phyloP scores from a whole-genome alignment of 2,113 vertebrate species.

The Ammospiza nelsoni region DNA sequence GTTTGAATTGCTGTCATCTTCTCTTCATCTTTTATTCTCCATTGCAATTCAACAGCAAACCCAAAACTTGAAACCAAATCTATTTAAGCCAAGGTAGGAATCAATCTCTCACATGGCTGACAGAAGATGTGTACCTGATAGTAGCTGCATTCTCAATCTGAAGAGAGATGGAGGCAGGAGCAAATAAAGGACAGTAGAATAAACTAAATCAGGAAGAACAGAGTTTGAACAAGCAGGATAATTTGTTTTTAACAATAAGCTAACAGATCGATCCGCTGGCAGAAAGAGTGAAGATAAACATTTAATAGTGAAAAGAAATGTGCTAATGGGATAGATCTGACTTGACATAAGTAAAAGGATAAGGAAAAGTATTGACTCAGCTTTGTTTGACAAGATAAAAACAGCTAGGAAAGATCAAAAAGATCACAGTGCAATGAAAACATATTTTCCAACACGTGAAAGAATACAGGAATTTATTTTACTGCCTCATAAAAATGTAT shows the following conservation, averaged over 20 bases:
- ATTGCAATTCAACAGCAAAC: background rate
- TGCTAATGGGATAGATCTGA: background rate
- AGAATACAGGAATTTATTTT: background rate
- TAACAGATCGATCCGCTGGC: background rate
- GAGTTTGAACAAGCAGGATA: slow-evolving; percentile 5
- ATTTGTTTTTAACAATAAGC: slow-evolving; percentile 33
- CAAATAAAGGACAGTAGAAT: slow-evolving; percentile 22
- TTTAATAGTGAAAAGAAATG: background rate
- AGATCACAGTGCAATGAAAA: background rate
- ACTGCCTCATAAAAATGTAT: background rate
- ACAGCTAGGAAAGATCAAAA: background rate
- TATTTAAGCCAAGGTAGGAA: background rate
- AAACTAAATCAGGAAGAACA: slow-evolving; percentile 15
- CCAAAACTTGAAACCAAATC: background rate
- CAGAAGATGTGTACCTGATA: background rate
- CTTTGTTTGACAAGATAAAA: slow-evolving; percentile 19
- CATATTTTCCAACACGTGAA: background rate
- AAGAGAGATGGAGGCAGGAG: slow-evolving; percentile 11
- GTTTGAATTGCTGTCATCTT: background rate
- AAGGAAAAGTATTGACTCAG: slow-evolving; percentile 14
- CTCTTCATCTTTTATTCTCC: background rate
- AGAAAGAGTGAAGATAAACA: slow-evolving; percentile 20
- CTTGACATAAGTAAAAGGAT: background rate
- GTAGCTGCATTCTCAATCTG: background rate
- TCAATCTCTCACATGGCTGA: background rate